Base-by-base conservation (phyloP, 2,113 vertebrate species). In the Sialia sialis region DNA sequence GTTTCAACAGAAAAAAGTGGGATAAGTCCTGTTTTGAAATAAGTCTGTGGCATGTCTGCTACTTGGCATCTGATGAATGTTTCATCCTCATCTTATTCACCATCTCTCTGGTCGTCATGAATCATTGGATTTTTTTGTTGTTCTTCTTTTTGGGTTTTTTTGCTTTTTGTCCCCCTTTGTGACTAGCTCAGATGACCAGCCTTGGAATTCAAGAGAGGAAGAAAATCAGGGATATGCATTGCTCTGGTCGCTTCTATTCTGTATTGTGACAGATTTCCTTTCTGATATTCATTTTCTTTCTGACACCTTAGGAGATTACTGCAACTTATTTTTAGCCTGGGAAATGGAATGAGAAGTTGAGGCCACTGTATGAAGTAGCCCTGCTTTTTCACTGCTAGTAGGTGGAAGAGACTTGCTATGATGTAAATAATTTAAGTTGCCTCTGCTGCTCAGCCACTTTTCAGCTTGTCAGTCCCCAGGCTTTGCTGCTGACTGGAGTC, bases 181-280 rank as follows among this genome's bases (percentile, higher is more conserved):
- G 66, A 38, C 58, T 32, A 34, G 36, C 25, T 91, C 43, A 34
- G 60, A 64, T 76, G 74, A 36, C 49, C 77, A 87, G 69, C 5
- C 44, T 84, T 44, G 60, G 48, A 79, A 87, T 64, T 67, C 43
- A 39, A 12, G 64, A 67, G 44, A 68, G 36, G 13, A 89, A 75
- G 41, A 90, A 89, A 87, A 60, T 41, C 29, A 39, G 49, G 58
- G 27, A 64, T 94, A 67, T 64, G 27, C 32, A 85, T 90, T 79
- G 29, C 55, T 78, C 30, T 18, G 21, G 51, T 89, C n/a, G 0
- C 39, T 91, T 70, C 87, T 87, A 3, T 29, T 93, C 66, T 78
- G 14, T 95, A 54, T 89, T 92, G 90, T 94, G 96, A 95, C 77
- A 94, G 94, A 91, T 93, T 81, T 95, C 81, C 46, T 70, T 93